These are phyloP conservation scores for Trinorchestia longiramus DNA, from an alignment of 1,140 invertebrate species.

Conservation along the genomic window DNA sequence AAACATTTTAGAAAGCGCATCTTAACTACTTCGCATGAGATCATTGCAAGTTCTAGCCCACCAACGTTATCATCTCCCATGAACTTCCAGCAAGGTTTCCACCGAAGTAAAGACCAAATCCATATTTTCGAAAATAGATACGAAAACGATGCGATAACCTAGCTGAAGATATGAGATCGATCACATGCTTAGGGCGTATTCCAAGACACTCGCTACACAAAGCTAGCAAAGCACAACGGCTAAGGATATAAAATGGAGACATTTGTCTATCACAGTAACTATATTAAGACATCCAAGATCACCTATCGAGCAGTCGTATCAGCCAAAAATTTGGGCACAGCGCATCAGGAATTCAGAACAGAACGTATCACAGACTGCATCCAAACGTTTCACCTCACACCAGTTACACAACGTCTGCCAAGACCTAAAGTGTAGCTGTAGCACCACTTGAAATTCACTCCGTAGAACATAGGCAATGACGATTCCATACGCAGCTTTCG, in stretches of 20 bases:
- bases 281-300: conserved; percentile 2
- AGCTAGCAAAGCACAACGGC: not conserved
- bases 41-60: conserved; percentile 8
- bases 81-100: not conserved
- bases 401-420: not conserved
- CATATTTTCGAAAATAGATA: not conserved
- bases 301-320: not conserved
- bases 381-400: not conserved
- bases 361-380: conserved; percentile 34
- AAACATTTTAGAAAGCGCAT: not conserved
- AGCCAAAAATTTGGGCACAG: not conserved
- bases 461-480: not conserved
- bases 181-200: not conserved
- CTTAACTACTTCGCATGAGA: conserved; percentile 10
- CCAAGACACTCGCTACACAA: not conserved
- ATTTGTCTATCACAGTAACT: conserved; percentile 5
- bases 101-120: not conserved
- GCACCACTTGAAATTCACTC: conserved; percentile 33
- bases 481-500: conserved; percentile 1
- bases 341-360: conserved; percentile 16
- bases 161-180: not conserved
- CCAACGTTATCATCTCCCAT: not conserved
- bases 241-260: conserved; percentile 16
- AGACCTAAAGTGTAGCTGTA: not conserved
- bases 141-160: not conserved